Percentiles rank a stretch among this genome's conserved stretches.
Evolutionary conservation across 2,888 invertebrate species (phyloP).

Genomic region (Halocaridina rubra): DNA sequence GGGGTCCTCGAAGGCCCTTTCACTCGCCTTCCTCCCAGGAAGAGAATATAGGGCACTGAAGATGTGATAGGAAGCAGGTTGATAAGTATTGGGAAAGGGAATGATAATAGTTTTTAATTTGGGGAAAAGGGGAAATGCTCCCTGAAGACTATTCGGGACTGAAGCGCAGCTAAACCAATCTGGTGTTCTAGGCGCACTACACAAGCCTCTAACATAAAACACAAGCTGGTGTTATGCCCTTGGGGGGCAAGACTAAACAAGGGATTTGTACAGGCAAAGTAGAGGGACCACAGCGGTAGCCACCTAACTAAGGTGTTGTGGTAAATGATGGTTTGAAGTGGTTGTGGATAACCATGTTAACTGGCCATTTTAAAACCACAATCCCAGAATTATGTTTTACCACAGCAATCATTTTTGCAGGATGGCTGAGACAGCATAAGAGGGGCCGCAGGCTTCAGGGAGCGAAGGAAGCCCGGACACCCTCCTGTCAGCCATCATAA

Average conservation of each 20-base stretch:
- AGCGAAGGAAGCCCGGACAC: conserved; percentile 35
- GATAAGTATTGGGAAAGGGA: conserved; percentile 1
- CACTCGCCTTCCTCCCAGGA: conserved; percentile 41
- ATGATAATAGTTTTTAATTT: neutral
- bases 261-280: conserved; percentile 62
- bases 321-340: conserved; percentile 27
- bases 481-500: conserved; percentile 49
- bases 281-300: conserved; percentile 61
- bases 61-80: neutral
- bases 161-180: conserved; percentile 61
- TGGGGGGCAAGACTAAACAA: conserved; percentile 60
- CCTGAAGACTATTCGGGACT: conserved; percentile 55
- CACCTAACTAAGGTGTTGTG: conserved; percentile 57
- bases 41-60: conserved; percentile 12
- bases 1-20: conserved; percentile 6
- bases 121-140: conserved; percentile 34
- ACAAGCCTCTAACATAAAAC: conserved; percentile 62
- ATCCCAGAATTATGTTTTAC: conserved; percentile 34
- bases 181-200: conserved; percentile 60
- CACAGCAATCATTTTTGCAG: conserved; percentile 50
- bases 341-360: conserved; percentile 12
- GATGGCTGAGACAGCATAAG: conserved; percentile 41
- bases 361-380: conserved; percentile 28
- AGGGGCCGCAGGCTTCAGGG: conserved; percentile 47
- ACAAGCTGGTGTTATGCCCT: conserved; percentile 61